Evolutionary conservation across 2,797 vertebrate genomes (phyloP), one percentile per base, ranked within the genome.

Genomic region (Neosalanx taihuensis): DNA sequence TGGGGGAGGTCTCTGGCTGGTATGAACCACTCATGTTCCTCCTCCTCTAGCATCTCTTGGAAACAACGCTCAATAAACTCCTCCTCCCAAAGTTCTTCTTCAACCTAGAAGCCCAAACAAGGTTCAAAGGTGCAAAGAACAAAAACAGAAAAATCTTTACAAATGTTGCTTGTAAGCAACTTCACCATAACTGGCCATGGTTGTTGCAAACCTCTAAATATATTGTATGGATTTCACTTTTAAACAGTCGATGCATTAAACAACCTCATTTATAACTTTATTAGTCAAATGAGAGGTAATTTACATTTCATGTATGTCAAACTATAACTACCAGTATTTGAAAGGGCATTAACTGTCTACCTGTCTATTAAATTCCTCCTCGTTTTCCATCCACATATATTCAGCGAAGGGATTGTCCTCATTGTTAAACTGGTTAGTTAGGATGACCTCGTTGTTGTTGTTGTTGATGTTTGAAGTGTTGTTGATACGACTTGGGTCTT

Each of bases 371-470:
- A 97, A 97, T 79, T 97, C 96, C 85, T 97, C 96, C 75, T 97
- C 96, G 0, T 97, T 94, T 88, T 96, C 96, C 96, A 97, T 97
- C 96, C 96, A 96, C 95, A 96, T 93, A 84, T 95, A 97, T 76
- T 97, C 95, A 0, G 95, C 95, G 85, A 97, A 97, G 61, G 95
- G 96, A 80, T 97, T 92, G 66, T 96, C 94, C 18, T 96, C 94
- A 71, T 91, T 87, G 30, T 89, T 89, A 76, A 93, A 89, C 83
- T 94, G 94, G 69, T 89, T 92, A 18, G 89, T 95, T 68, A 95
- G 93, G 76, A 94, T 93, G 73, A 94, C 89, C 17, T 51, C 6
- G 17, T 67, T 41, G 78, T 94, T 93, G 77, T 90, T 92, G 23
- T 88, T 91, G 77, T 90, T 92, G 23, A 93, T 92, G 89, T 89